Evolutionary conservation across 2,888 invertebrate genomes (phyloP), one percentile per base, ranked within the genome.

Genomic region (Exephanes ischioxanthus): DNA sequence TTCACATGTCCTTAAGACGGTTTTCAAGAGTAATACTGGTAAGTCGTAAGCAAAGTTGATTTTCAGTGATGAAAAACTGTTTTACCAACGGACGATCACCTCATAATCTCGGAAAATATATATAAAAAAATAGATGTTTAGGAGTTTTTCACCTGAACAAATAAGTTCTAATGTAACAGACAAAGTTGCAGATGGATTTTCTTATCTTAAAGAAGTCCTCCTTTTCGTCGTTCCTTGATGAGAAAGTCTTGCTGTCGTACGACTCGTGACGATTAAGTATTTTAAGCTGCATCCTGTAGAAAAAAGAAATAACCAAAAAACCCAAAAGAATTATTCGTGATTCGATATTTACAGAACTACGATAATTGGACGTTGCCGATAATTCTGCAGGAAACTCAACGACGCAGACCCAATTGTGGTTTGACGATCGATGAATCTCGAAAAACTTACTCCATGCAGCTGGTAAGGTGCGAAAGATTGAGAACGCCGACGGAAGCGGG

Each of bases 391-490:
- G 3, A 14, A 45, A 45, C 14, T 14, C 45, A 3, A 14, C 2
- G 45, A 45, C 14, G n/a, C 9, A 55, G 9, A 55, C 55, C 7
- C 55, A 55, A 16, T 26, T 11, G 1, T 16, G 3, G 6, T 26
- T 33, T 2, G 45, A 22, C 9, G 19, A 37, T 26, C 2, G 30
- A 53, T 6, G n/a, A 30, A 16, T 33, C 1, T n/a, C 3, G 2
- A 61, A 61, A 51, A 37, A 85, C 91, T 90, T 88, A 93, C 93
- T 91, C 90, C 88, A 91, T 89, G 84, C 91, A 92, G 80, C 88
- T 89, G 9, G 87, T 86, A 30, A 91, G 89, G 82, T 93, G 93
- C 45, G 91, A 89, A 5, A 93, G 85, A 82, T 92, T 89, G 9
- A 92, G 85, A 63, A 92, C 76, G 7, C 90, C 90, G 51, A 88